These are phyloP conservation scores for Psammodynastes pulverulentus DNA, from an alignment of 2,113 vertebrate species.

Conservation along the genomic window DNA sequence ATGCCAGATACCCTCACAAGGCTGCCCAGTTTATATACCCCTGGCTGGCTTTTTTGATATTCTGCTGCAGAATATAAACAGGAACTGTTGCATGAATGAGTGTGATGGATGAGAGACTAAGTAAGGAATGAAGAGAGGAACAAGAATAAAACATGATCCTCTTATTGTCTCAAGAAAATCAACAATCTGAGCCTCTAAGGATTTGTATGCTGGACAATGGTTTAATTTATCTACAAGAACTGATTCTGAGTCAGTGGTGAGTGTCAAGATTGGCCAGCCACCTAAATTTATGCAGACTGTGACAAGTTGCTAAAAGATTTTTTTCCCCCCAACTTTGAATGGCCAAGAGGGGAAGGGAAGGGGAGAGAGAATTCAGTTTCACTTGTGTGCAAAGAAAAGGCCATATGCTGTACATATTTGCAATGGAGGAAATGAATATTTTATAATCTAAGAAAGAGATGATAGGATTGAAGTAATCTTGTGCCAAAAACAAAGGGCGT, in stretches of 20 bases:
- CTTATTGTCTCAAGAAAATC: background rate
- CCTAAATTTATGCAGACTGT: background rate
- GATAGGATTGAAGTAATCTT: background rate
- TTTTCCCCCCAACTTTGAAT: background rate
- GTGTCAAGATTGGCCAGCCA: background rate
- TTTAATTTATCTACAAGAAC: background rate
- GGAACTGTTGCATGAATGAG: background rate
- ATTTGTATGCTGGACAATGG: background rate
- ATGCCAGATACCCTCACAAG: background rate
- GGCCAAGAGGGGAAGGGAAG: background rate
- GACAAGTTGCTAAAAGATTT: background rate
- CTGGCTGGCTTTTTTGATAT: background rate
- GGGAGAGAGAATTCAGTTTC: background rate
- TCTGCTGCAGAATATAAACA: background rate
- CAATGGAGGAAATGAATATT: background rate
- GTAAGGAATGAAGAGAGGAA: background rate
- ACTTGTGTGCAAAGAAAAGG: background rate
- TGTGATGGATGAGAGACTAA: background rate
- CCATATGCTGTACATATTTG: background rate
- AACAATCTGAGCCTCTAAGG: background rate
- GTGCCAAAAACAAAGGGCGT: background rate
- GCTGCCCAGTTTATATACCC: background rate
- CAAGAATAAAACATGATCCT: background rate
- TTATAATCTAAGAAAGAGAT: background rate
- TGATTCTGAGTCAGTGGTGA: background rate